Percentiles rank a stretch among this genome's conserved stretches.
These are phyloP conservation scores for Noturus placidus DNA, from an alignment of 2,113 vertebrate species.

Conservation along the genomic window DNA sequence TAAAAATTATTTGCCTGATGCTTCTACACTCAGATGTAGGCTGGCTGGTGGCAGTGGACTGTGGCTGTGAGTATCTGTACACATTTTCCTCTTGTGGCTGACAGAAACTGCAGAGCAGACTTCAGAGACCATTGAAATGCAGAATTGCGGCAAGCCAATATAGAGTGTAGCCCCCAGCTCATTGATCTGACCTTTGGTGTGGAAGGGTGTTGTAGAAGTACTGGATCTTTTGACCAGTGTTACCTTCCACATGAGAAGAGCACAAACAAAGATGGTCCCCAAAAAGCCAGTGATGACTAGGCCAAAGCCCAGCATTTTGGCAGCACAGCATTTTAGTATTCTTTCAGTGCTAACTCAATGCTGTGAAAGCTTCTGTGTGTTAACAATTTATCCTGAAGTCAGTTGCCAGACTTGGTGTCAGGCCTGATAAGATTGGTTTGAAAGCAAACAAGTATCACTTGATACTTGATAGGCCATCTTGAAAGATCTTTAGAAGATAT, in stretches of 20 bases:
- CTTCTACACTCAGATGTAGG: slow-evolving; percentile 62
- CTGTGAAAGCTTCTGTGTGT: background rate
- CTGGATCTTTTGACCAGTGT: too few species aligned
- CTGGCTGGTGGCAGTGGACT: slow-evolving; percentile 57
- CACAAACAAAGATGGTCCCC: slow-evolving; percentile 66
- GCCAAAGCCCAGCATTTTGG: slow-evolving; percentile 70
- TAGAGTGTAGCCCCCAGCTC: slow-evolving; percentile 83
- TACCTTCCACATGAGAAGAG: slow-evolving; percentile 72
- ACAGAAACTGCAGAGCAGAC: slow-evolving; percentile 84
- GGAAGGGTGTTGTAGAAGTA: slow-evolving; percentile 72
- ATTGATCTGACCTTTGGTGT: slow-evolving; percentile 62
- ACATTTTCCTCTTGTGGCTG: slow-evolving; percentile 66
- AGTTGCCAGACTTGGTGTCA: slow-evolving; percentile 26
- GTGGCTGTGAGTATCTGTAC: slow-evolving; percentile 52
- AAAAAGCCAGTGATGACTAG: slow-evolving; percentile 65
- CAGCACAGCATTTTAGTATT: slow-evolving; percentile 68
- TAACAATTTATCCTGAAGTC: slow-evolving; percentile 58
- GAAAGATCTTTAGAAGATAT: slow-evolving; percentile 26
- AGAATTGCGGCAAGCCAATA: slow-evolving; percentile 79
- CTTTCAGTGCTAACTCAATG: background rate
- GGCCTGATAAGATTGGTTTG: slow-evolving; percentile 13
- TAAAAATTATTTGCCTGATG: slow-evolving; percentile 36
- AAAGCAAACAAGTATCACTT: slow-evolving; percentile 35
- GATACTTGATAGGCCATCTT: background rate
- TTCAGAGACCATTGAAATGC: slow-evolving; percentile 74